Evolutionary conservation across 2,113 vertebrate genomes (phyloP), one percentile per base, ranked within the genome.

Genomic region (Tachycineta bicolor): DNA sequence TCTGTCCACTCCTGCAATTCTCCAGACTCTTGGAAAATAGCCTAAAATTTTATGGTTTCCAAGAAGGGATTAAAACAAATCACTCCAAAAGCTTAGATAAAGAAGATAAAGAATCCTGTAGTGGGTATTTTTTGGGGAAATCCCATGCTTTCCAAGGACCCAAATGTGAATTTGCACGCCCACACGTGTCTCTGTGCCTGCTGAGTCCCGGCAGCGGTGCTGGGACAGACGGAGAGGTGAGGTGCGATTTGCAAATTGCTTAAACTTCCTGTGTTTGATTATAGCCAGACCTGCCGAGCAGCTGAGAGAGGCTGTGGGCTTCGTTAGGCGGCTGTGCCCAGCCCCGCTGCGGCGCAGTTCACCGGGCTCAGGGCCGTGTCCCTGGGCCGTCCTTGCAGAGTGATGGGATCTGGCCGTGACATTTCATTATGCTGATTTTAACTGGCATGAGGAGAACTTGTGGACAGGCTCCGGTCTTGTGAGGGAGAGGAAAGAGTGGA

Each of bases 351-450:
- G 2, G 49, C 0, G 0, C 3, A 18, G 64, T 21, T 80, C 3
- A 1, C 50, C 2, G 9, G 4, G 19, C 63, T 46, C 26, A 20
- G 3, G 6, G 37, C 17, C 3, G 6, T 0, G 29, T 69, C 87
- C 85, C n/a, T 60, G 69, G 28, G 80, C 20, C 2, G 52, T 65
- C 87, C 83, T 52, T n/a, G 76, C 2, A 1, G 14, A 79, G 82
- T 5, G 1, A 52, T 18, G 33, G 82, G 59, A 28, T n/a, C 79
- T 75, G 92, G 49, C 90, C 29, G 1, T 95, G 97, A 97, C 59
- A 62, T 97, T 97, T 97, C 95, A 94, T 98, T 97, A 97, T 87
- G 97, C 93, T 96, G 96, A 97, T 97, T 95, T 94, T 95, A 97
- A 93, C 80, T 94, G 97, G 95, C 95, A 17, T 15, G 80, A 91